phyloP scores from a whole-genome alignment of 2,888 invertebrate genomes.

The Tetheella fluctuosa region DNA sequence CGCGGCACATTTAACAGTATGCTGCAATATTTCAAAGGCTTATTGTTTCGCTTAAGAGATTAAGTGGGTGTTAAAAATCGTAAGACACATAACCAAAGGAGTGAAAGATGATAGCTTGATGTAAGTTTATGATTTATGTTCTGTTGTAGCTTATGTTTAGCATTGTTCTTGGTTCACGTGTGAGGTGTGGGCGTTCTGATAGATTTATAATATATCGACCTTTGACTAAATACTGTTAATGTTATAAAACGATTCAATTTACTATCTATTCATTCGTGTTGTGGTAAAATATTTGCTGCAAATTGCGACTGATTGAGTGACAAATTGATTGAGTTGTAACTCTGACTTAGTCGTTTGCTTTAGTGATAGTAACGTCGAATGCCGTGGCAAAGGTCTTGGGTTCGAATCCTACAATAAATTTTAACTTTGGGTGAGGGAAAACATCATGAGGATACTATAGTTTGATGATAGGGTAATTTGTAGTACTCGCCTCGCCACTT shows the following conservation, averaged over 20 bases:
- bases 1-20: slow-evolving; percentile 39
- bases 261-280: background rate
- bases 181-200: slow-evolving; percentile 67
- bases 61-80: slow-evolving; percentile 83
- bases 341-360: background rate
- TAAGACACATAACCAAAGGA: slow-evolving; percentile 70
- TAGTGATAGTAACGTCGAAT: too few species aligned
- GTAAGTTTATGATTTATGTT: slow-evolving; percentile 76
- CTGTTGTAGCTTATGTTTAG: slow-evolving; percentile 71
- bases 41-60: slow-evolving; percentile 70
- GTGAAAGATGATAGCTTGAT: slow-evolving; percentile 75
- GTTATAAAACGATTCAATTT: slow-evolving; percentile 16
- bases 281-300: background rate
- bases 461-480: too few species aligned
- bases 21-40: slow-evolving; percentile 56
- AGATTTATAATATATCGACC: slow-evolving; percentile 74
- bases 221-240: slow-evolving; percentile 59
- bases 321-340: background rate
- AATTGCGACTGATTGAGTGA: slow-evolving; percentile 1
- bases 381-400: too few species aligned
- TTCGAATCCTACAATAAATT: too few species aligned
- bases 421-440: too few species aligned
- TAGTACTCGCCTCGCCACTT: too few species aligned
- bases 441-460: too few species aligned
- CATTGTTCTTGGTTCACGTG: slow-evolving; percentile 67